These are phyloP conservation scores for Microcebus griseorufus DNA, from an alignment of 2,113 vertebrate species.

Conservation along the genomic window DNA sequence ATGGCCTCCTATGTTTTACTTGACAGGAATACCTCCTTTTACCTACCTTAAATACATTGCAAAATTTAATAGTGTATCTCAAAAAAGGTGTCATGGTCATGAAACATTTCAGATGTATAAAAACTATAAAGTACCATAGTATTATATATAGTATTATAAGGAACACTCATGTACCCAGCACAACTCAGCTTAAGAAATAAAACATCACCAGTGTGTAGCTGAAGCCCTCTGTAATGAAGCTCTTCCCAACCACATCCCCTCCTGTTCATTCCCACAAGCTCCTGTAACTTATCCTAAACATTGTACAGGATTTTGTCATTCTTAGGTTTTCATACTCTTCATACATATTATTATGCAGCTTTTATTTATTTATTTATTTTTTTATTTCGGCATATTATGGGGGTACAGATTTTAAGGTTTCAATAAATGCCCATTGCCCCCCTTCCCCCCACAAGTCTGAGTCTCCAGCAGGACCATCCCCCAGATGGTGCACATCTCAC, in stretches of 20 bases:
- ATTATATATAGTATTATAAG: background rate
- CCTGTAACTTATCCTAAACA: background rate
- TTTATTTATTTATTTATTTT: background rate
- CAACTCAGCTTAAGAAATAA: background rate
- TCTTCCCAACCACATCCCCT: background rate
- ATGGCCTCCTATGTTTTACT: background rate
- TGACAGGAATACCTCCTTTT: background rate
- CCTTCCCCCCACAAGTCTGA: no score
- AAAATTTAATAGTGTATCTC: background rate
- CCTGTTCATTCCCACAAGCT: background rate
- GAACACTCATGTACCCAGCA: background rate
- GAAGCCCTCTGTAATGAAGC: background rate
- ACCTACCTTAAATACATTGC: background rate
- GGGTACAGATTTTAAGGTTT: no score
- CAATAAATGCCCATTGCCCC: no score
- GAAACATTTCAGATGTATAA: background rate
- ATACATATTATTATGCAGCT: background rate
- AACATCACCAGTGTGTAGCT: background rate
- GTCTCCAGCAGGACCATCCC: no score
- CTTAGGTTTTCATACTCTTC: background rate
- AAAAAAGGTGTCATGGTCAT: background rate
- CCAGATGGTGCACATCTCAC: no score
- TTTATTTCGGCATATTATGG: no score
- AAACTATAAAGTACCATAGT: background rate
- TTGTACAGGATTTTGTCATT: background rate